Evolutionary conservation across 2,888 invertebrate species (phyloP).

Genomic region (Torymus aiolomorphi): DNA sequence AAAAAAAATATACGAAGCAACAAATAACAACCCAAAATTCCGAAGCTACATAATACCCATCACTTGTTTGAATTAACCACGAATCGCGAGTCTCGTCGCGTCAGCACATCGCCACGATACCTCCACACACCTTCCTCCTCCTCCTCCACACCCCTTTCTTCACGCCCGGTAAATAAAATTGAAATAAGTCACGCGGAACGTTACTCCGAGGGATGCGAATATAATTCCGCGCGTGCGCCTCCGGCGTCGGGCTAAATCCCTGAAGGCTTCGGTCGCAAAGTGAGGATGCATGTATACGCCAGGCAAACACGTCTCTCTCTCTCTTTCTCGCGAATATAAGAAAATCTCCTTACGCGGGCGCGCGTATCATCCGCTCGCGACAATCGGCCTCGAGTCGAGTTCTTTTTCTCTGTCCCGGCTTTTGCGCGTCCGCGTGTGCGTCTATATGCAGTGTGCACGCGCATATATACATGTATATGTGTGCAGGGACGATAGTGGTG

Average conservation of each 20-base stretch:
- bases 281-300: slow-evolving; percentile 64
- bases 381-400: slow-evolving; percentile 14
- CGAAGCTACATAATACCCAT: not conserved
- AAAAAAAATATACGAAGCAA: too few relatives aligned
- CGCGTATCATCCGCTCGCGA: slow-evolving; percentile 5
- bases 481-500: not conserved
- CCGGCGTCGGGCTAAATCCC: slow-evolving; percentile 50
- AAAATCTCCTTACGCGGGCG: slow-evolving; percentile 46
- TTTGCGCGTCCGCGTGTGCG: not conserved
- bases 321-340: slow-evolving; percentile 33
- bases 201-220: slow-evolving; percentile 22
- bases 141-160: too few relatives aligned
- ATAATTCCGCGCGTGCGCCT: slow-evolving; percentile 35
- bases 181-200: slow-evolving; percentile 42
- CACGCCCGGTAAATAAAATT: slow-evolving; percentile 32
- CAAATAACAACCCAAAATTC: too few relatives aligned
- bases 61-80: slow-evolving; percentile 14
- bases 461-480: not conserved
- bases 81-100: not conserved
- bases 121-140: too few relatives aligned
- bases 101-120: too few relatives aligned
- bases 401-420: not conserved
- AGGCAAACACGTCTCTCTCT: slow-evolving; percentile 7
- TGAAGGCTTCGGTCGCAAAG: slow-evolving; percentile 61
- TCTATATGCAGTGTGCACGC: too few relatives aligned